phyloP scores from a whole-genome alignment of 2,888 invertebrate genomes.

The Metallyticus violacea region DNA sequence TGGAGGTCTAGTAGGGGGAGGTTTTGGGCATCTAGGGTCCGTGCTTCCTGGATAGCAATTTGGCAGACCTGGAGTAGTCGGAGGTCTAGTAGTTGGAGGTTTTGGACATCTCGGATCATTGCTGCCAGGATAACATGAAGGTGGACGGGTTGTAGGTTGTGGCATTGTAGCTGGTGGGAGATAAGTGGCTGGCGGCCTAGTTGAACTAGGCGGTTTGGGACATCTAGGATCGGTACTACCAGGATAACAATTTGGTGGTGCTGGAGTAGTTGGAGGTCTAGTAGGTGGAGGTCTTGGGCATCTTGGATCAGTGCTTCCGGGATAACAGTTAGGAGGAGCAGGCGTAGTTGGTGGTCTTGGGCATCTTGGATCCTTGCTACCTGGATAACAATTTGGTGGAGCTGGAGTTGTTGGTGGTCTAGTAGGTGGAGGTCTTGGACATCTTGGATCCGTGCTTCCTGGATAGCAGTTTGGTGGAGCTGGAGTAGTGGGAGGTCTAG shows the following conservation, averaged over 20 bases:
- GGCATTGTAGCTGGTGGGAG: conserved; percentile 30
- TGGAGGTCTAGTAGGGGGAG: conserved; percentile 34
- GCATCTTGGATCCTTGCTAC: conserved; percentile 34
- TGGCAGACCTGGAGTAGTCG: background rate
- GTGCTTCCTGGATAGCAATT: background rate
- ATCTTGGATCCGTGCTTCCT: conserved; percentile 40
- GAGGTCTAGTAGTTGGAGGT: conserved; percentile 29
- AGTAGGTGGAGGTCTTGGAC: conserved; percentile 35
- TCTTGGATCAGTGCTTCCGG: conserved; percentile 2
- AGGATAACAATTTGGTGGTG: conserved; percentile 16
- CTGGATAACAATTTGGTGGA: conserved; percentile 42
- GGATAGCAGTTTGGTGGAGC: conserved; percentile 38
- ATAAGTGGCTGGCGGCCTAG: conserved; percentile 28
- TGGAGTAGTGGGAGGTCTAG: conserved; percentile 17
- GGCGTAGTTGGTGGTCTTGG: conserved; percentile 30
- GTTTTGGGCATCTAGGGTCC: conserved; percentile 33
- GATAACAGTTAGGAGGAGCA: conserved; percentile 13
- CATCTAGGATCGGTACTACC: conserved; percentile 37
- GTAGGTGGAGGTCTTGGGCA: conserved; percentile 22
- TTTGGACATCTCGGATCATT: conserved; percentile 42
- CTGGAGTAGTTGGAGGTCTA: conserved; percentile 31
- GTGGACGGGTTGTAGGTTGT: conserved; percentile 38
- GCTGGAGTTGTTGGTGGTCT: conserved; percentile 24
- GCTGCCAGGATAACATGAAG: conserved; percentile 40
- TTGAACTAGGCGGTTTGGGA: conserved; percentile 36